phyloP scores from a whole-genome alignment of 2,113 vertebrate species.

The Thymallus thymallus region DNA sequence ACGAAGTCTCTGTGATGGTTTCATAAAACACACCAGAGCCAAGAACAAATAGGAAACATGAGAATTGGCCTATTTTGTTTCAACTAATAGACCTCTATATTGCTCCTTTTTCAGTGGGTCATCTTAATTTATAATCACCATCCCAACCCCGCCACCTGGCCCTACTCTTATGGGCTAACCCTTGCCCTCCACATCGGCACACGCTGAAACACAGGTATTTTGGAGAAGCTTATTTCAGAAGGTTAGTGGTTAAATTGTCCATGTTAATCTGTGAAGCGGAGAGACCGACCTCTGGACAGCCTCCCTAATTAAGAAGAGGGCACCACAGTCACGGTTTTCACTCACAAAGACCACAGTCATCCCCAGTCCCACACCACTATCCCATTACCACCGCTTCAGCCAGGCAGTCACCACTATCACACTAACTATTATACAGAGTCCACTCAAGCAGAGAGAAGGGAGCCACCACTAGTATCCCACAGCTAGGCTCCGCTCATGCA shows the following conservation, averaged over 20 bases:
- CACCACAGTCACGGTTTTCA: constrained; percentile 19
- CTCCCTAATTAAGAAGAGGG: constrained; percentile 75
- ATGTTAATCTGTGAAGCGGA: constrained; percentile 72
- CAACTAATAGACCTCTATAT: constrained; percentile 48
- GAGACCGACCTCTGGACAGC: constrained; percentile 61
- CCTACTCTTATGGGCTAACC: constrained; percentile 56
- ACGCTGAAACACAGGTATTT: constrained; percentile 74
- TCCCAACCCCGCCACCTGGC: neutral
- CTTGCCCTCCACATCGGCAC: constrained; percentile 51
- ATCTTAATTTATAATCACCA: constrained; percentile 37
- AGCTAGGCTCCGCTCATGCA: neutral
- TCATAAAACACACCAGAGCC: constrained; percentile 39
- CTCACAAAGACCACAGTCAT: constrained; percentile 41
- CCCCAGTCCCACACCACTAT: neutral
- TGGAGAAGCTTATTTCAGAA: constrained; percentile 70
- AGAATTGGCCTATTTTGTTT: neutral
- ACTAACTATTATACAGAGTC: neutral
- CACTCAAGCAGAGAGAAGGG: neutral
- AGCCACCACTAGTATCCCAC: neutral
- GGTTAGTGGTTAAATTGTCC: constrained; percentile 82
- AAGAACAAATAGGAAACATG: constrained; percentile 10
- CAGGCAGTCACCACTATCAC: neutral
- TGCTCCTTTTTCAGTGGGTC: constrained; percentile 19
- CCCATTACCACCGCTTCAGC: constrained; percentile 4
- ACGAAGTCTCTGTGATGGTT: constrained; percentile 27